Percentiles rank a stretch among this genome's conserved stretches.
Conservation (phyloP, 2,113 vertebrate species). For the Corythaixoides concolor region DNA sequence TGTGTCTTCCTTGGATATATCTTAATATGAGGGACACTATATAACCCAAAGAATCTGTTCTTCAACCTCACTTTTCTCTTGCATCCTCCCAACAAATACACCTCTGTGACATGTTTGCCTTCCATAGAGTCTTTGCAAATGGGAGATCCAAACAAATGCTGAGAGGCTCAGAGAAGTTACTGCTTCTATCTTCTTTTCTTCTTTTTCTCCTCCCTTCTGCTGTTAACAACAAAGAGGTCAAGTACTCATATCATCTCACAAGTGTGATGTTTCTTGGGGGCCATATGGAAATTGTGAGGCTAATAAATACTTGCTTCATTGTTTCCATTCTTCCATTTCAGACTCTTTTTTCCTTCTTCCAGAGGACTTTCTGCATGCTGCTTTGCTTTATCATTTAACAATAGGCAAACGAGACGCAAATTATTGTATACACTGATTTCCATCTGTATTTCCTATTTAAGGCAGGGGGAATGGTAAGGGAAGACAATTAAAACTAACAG, state of each 20-base stretch:
- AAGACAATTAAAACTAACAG: constrained; percentile 36
- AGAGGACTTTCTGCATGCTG: not conserved
- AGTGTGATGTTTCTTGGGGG: not conserved
- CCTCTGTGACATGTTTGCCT: not conserved
- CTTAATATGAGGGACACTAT: not conserved
- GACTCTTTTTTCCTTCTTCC: not conserved
- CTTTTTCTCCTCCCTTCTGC: not conserved
- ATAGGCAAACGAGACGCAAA: constrained; percentile 60
- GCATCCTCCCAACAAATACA: not conserved
- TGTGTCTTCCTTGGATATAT: not conserved
- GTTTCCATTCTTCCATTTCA: not conserved
- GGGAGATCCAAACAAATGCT: not conserved
- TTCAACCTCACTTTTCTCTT: not conserved
- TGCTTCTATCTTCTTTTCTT: not conserved
- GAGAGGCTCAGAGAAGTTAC: not conserved
- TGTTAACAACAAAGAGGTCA: not conserved
- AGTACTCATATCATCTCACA: not conserved
- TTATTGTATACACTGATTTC: constrained; percentile 66
- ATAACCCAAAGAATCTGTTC: not conserved
- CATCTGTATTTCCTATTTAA: constrained; percentile 57
- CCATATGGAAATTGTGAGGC: not conserved
- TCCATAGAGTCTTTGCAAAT: not conserved
- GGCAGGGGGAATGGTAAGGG: not conserved
- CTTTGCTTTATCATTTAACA: constrained; percentile 45
- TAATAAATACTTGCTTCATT: not conserved